Base-by-base conservation (phyloP, 1,140 invertebrate genomes). In the Limonius californicus region DNA sequence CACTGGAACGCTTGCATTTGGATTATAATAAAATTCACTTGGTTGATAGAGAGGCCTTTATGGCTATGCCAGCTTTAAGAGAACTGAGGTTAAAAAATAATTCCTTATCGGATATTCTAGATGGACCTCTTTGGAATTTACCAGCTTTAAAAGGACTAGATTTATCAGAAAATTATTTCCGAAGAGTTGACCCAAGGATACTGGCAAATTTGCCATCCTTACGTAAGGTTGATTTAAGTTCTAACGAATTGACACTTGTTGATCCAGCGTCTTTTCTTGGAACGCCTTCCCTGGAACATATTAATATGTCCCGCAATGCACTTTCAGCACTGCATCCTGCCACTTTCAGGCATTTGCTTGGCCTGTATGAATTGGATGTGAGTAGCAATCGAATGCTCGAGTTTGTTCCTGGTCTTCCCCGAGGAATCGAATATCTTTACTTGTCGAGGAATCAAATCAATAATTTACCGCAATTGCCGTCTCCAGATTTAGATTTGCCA, bases 141-240 rank as follows among this genome's bases (percentile, higher is more conserved):
- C 90, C 90, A 0, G 83, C 86, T 6, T 77, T 92, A 2, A 92
- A 92, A 77, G 89, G 90, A 0, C 76, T 95, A 45, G 91, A 94
- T 79, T 74, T 94, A 21, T 88, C 89, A 0, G 79, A 81, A 35
- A 95, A 95, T 70, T 86, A 86, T 59, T 88, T 92, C 61, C 80
- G 83, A 45, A 82, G 83, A 1, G 68, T 94, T 1, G 87, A 91
- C 68, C 83, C 85, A 2, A 83, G 84, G 39, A 75, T 93, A 12
- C 74, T 95, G 15, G 82, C 81, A 0, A 91, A 90, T 67, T 72
- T 94, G 27, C 90, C 90, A 18, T 87, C 85, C 1, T 76, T 96
- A 32, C 75, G 88, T 59, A 82, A 87, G 63, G 77, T 95, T 7
- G 90, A 94, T 80, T 72, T 95, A 6, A 91, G 89, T 67, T 82